phyloP scores from a whole-genome alignment of 2,797 vertebrate genomes.

The Urophycis tenuis region DNA sequence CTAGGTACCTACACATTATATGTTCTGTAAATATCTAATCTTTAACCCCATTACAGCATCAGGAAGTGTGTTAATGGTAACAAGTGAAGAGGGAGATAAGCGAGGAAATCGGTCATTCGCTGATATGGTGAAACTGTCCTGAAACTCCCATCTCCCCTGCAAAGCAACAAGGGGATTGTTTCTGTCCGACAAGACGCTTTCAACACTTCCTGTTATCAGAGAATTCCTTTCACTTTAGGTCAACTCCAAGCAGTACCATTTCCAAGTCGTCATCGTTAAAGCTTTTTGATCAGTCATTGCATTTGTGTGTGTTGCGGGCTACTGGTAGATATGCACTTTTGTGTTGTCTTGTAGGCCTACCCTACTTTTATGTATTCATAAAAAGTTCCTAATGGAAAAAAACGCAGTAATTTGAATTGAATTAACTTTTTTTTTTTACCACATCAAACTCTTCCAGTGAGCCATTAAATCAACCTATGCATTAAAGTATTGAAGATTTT shows the following conservation, averaged over 20 bases:
- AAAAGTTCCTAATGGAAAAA: not conserved
- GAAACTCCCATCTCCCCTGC: not conserved
- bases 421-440: not conserved
- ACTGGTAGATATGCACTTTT: not conserved
- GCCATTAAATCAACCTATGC: not conserved
- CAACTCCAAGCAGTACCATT: not conserved
- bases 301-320: not conserved
- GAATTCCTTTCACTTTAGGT: not conserved
- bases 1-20: not conserved
- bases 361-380: not conserved
- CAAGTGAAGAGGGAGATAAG: not conserved
- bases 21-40: not conserved
- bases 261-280: not conserved
- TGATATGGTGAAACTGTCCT: not conserved
- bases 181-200: not conserved
- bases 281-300: not conserved
- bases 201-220: not conserved
- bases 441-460: not conserved
- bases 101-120: not conserved
- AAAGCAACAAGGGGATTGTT: not conserved
- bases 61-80: not conserved
- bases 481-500: not conserved
- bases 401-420: not conserved
- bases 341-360: not conserved
- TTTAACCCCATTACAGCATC: not conserved